Base-by-base conservation (phyloP, 2,113 vertebrate species). In the Albula glossodonta region DNA sequence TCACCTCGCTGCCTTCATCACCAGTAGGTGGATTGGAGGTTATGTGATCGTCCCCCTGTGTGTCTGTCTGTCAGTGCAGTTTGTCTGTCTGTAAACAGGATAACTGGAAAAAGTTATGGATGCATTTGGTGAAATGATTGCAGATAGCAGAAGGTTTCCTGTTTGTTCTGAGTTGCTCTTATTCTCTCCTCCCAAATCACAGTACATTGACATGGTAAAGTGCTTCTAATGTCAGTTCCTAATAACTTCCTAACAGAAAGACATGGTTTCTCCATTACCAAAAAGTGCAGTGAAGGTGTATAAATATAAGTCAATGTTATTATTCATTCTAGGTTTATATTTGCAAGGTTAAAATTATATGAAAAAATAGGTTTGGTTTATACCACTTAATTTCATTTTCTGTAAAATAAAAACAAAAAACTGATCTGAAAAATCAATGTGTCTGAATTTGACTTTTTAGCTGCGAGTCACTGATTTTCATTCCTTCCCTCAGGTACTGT, bases 301-400 rank as follows among this genome's bases (percentile, higher is more conserved):
- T 87, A 87, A 86, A 74, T 51, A 90, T 86, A 86, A 88, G 90
- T 92, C 8, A 22, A 85, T 90, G 89, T 92, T 88, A 85, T 93
- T 87, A 88, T 79, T 88, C 66, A 78, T 81, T 25, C 51, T 77
- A 85, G 78, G 78, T 84, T 81, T 91, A 88, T 88, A 81, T 91
- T 92, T 88, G 89, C 87, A 88, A 90, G 88, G 84, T 89, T 91
- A 87, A 70, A 78, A 86, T 74, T n/a, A 85, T 78, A 87, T 87
- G 70, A 86, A 88, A 89, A 79, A n/a, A 87, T 84, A 86, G 91
- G 84, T 88, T 92, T 91, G 90, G 88, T 91, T 91, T 93, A 87
- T 90, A 89, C 82, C 52, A 84, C 50, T 89, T 88, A 88, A 90
- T 88, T 91, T 92, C 93, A 88, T 87, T n/a, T 91, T 90, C 52